These are phyloP conservation scores for Dyspetes luteomarginatus DNA, from an alignment of 2,888 invertebrate genomes.

Conservation along the genomic window DNA sequence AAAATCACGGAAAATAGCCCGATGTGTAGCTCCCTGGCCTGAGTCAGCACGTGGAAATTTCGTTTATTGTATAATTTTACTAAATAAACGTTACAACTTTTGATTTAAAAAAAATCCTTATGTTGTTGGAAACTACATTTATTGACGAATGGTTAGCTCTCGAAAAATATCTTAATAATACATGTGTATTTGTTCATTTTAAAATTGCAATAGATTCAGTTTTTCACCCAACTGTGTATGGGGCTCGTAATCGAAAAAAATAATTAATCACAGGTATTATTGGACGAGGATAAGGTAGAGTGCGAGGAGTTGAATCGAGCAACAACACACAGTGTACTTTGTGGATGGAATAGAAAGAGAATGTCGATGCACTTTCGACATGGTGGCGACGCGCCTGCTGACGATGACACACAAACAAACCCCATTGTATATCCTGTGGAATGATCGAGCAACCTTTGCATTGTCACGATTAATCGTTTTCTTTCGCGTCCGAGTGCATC, in stretches of 20 bases:
- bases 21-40: too few relatives aligned
- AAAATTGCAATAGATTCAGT: neutral
- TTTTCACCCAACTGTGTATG: too few relatives aligned
- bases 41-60: too few relatives aligned
- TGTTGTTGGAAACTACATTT: too few relatives aligned
- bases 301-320: neutral
- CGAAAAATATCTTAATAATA: too few relatives aligned
- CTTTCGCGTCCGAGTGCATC: conserved; percentile 44
- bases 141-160: too few relatives aligned
- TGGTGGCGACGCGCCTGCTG: conserved; percentile 57
- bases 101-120: too few relatives aligned
- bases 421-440: conserved; percentile 60
- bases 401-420: conserved; percentile 66
- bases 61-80: too few relatives aligned
- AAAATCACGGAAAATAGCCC: too few relatives aligned
- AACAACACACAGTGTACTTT: conserved; percentile 14
- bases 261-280: conserved; percentile 68
- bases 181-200: too few relatives aligned
- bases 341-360: conserved; percentile 27
- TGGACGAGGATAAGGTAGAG: conserved; percentile 40
- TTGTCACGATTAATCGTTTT: conserved; percentile 69
- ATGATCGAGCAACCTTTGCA: conserved; percentile 63
- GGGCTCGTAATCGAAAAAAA: conserved; percentile 65
- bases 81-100: too few relatives aligned
- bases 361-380: conserved; percentile 51